Evolutionary conservation across 2,888 invertebrate species (phyloP).

Genomic region (Cheilosia variabilis): DNA sequence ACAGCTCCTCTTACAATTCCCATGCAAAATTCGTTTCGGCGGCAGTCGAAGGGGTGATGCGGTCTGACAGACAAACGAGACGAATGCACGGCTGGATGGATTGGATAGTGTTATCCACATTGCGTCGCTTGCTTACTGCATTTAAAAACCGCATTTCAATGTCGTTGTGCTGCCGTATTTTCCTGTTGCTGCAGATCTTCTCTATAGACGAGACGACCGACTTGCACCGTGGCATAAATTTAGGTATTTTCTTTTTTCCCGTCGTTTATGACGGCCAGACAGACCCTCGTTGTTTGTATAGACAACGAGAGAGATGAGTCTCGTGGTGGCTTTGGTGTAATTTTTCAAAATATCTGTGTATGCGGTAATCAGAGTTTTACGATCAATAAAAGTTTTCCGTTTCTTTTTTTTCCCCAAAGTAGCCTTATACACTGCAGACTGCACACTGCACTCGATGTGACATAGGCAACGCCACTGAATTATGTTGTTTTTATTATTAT

Average conservation of each 20-base stretch:
- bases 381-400: slow-evolving; percentile 51
- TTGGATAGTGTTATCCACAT: slow-evolving; percentile 65
- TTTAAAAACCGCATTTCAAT: slow-evolving; percentile 73
- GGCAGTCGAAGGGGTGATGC: slow-evolving; percentile 13
- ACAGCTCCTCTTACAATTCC: slow-evolving; percentile 58
- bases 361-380: slow-evolving; percentile 54
- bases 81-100: slow-evolving; percentile 60
- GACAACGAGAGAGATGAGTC: slow-evolving; percentile 19
- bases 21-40: slow-evolving; percentile 64
- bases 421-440: slow-evolving; percentile 16
- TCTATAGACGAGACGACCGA: slow-evolving; percentile 18
- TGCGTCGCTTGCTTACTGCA: slow-evolving; percentile 67
- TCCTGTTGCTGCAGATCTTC: slow-evolving; percentile 44
- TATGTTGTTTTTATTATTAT: slow-evolving; percentile 58
- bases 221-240: slow-evolving; percentile 57
- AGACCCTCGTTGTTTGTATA: slow-evolving; percentile 12
- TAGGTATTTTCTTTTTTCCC: slow-evolving; percentile 43
- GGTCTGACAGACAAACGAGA: slow-evolving; percentile 32
- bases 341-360: slow-evolving; percentile 47
- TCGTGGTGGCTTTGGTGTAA: slow-evolving; percentile 49
- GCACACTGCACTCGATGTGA: slow-evolving; percentile 41
- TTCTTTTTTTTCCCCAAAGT: slow-evolving; percentile 21
- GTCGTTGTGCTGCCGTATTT: slow-evolving; percentile 60
- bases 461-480: slow-evolving; percentile 44
- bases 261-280: slow-evolving; percentile 41